Percentiles rank a stretch among this genome's conserved stretches.
These are phyloP conservation scores for Plotosus lineatus DNA, from an alignment of 2,113 vertebrate genomes.

Conservation along the genomic window DNA sequence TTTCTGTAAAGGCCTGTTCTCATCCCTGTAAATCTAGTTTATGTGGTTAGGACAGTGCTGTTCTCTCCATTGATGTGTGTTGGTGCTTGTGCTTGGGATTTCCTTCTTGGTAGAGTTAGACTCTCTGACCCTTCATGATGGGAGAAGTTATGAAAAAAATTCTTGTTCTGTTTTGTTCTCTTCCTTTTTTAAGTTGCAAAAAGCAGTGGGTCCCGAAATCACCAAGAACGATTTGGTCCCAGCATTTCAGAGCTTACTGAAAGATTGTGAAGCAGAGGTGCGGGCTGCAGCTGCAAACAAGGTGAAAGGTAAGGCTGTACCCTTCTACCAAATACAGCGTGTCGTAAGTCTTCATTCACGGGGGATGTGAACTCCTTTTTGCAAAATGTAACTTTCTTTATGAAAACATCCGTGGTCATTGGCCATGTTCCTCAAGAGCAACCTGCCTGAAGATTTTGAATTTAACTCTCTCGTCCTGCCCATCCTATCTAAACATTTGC, in stretches of 20 bases:
- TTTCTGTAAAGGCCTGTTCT: too few species aligned
- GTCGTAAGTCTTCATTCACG: too few species aligned
- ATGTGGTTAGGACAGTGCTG: background rate
- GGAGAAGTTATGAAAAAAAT: background rate
- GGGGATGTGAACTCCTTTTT: too few species aligned
- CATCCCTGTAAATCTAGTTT: too few species aligned
- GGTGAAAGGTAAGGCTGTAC: constrained; percentile 80
- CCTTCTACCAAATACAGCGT: background rate
- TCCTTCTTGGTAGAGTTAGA: too few species aligned
- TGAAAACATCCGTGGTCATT: too few species aligned
- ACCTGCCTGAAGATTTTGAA: too few species aligned
- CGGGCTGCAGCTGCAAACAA: constrained; percentile 87
- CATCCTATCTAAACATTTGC: too few species aligned
- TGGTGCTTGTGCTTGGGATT: background rate
- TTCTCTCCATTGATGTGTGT: too few species aligned
- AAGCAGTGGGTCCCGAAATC: constrained; percentile 88
- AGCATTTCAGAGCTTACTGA: constrained; percentile 87
- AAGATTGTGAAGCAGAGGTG: constrained; percentile 90
- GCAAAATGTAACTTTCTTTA: too few species aligned
- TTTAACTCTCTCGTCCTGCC: too few species aligned
- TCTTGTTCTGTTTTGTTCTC: constrained; percentile 12
- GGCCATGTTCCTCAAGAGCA: too few species aligned
- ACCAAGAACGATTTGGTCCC: constrained; percentile 87
- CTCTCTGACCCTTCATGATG: background rate
- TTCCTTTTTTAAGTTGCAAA: constrained; percentile 75